Evolutionary conservation across 64 coral and sea anemone genomes (phyloP).

Genomic region (Montipora cactus): DNA sequence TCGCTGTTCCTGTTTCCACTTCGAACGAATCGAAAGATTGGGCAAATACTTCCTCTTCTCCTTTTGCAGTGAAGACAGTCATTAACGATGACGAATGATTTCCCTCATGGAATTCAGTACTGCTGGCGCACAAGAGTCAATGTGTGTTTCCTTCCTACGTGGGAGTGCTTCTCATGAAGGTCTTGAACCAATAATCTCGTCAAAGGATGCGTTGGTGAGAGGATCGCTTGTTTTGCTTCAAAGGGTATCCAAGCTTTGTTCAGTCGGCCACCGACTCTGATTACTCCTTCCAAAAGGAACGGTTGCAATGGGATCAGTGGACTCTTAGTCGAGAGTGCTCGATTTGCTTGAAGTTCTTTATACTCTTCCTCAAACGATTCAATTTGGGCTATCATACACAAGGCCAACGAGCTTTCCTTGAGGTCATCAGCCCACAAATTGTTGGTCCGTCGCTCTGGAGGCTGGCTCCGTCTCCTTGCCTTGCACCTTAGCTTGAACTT

Average conservation of each 20-base stretch:
- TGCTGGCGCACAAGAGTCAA: slow-evolving; percentile 6
- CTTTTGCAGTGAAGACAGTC: slow-evolving; percentile 19
- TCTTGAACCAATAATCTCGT: background rate
- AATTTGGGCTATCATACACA: background rate
- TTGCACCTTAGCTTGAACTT: background rate
- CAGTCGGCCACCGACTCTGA: slow-evolving; percentile 5
- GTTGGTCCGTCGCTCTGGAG: background rate
- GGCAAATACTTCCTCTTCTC: background rate
- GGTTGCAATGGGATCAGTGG: slow-evolving; percentile 4
- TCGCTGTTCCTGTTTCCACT: too few relatives aligned
- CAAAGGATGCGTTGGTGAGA: background rate
- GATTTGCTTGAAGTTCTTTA: background rate
- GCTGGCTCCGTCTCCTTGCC: background rate
- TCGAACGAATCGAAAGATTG: too few relatives aligned
- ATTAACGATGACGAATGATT: background rate
- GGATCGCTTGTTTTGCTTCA: slow-evolving; percentile 5
- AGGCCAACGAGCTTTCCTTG: background rate
- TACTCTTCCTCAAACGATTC: background rate
- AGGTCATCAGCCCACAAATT: background rate
- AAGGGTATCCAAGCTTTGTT: background rate
- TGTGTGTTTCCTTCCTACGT: slow-evolving; percentile 27
- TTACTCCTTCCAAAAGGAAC: background rate
- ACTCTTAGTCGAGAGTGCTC: background rate
- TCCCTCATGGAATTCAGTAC: slow-evolving; percentile 3
- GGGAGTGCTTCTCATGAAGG: slow-evolving; percentile 2